Percentiles rank a stretch among this genome's conserved stretches.
phyloP scores from a whole-genome alignment of 2,797 vertebrate species.

The Selene dorsalis region DNA sequence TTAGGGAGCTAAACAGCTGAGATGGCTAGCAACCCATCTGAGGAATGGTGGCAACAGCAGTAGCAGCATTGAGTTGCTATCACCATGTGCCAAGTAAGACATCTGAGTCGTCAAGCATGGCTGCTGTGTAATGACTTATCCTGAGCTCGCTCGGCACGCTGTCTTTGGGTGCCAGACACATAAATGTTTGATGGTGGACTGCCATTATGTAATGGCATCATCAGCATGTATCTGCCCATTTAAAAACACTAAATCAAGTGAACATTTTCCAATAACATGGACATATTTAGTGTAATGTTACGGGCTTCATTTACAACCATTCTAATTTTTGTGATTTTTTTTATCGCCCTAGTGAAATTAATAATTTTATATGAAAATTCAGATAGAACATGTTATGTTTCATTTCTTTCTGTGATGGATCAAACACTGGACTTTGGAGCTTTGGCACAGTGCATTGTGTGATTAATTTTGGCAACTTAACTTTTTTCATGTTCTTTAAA shows the following conservation, averaged over 20 bases:
- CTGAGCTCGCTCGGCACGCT: background rate
- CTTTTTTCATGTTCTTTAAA: background rate
- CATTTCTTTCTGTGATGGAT: background rate
- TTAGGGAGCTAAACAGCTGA: constrained; percentile 77
- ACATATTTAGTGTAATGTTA: background rate
- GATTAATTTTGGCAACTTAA: background rate
- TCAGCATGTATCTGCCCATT: background rate
- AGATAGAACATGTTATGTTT: background rate
- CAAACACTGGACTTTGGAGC: background rate
- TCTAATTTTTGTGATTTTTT: too few relatives aligned
- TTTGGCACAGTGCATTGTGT: background rate
- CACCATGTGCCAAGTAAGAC: constrained; percentile 73
- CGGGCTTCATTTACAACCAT: too few relatives aligned
- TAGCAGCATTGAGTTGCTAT: constrained; percentile 76
- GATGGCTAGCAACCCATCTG: constrained; percentile 66
- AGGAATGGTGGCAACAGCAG: constrained; percentile 83
- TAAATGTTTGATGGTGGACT: constrained; percentile 35
- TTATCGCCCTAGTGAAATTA: too few relatives aligned
- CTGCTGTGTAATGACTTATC: constrained; percentile 59
- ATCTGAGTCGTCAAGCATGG: constrained; percentile 51
- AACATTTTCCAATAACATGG: background rate
- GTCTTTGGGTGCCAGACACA: constrained; percentile 16
- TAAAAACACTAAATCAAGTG: background rate
- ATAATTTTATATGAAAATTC: background rate
- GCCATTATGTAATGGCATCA: constrained; percentile 11